Evolutionary conservation across 2,113 vertebrate species (phyloP), one percentile per base, ranked within the genome.

Genomic region (Nymphicus hollandicus): DNA sequence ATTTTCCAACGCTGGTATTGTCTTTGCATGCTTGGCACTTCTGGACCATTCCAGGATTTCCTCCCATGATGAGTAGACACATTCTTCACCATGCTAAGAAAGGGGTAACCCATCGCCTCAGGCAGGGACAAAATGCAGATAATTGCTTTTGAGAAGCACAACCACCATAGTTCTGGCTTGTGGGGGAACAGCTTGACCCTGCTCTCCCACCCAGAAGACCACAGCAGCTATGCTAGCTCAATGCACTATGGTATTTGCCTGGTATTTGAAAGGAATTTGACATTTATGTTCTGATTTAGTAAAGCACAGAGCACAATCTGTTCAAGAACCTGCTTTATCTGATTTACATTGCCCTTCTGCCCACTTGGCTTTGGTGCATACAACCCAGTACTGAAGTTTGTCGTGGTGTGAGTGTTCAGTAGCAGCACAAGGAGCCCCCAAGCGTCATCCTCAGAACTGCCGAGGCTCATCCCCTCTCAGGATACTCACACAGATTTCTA

Each of bases 251-350:
- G 41, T 41, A 41, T 41, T 41, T 79, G 76, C 49, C 55, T 94
- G 93, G 80, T 69, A 96, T 96, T 97, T 94, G 63, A 29, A 91
- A 92, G 83, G 96, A 96, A 96, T 96, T 85, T 96, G 96, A 96
- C 94, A 96, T 97, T 97, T 96, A 52, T 44, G 17, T 69, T 92
- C 70, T 39, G 60, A 65, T 87, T 94, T 87, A 91, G 37, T 63
- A 92, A 92, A 89, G 56, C 65, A 84, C 22, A 96, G 70, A 92
- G 86, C 64, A 63, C 80, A 63, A 81, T 81, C 86, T 96, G 91
- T 96, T 73, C 53, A 78, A 91, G 74, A 80, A 94, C 49, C 47
- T 65, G 46, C 69, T 88, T 84, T 24, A 87, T 68, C 24, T 65
- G 44, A 72, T 85, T 81, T 63, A 85, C 68, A 41, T 13, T 83